phyloP scores from a whole-genome alignment of 2,113 vertebrate genomes.

The Microtus ochrogaster region DNA sequence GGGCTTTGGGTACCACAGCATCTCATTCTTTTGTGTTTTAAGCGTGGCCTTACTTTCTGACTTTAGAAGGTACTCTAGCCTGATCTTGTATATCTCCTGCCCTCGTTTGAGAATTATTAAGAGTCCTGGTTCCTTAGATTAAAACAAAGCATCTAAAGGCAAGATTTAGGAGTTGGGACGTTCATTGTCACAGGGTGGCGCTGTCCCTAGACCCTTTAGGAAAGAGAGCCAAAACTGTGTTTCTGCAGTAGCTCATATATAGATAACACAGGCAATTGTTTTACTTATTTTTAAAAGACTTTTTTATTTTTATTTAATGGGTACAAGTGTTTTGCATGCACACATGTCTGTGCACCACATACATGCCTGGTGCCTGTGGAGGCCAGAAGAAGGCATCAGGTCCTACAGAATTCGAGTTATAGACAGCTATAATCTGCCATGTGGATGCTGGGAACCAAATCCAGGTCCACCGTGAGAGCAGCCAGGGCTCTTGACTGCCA shows the following conservation, averaged over 20 bases:
- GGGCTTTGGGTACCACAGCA: neutral
- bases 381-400: neutral
- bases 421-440: neutral
- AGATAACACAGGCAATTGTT: neutral
- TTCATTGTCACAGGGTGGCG: neutral
- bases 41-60: neutral
- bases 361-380: neutral
- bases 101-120: neutral
- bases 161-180: neutral
- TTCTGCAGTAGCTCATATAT: neutral
- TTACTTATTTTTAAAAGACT: neutral
- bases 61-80: neutral
- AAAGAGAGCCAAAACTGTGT: neutral
- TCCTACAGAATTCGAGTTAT: neutral
- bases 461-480: neutral
- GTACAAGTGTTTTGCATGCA: neutral
- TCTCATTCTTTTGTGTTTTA: neutral
- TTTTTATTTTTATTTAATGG: neutral
- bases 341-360: no score
- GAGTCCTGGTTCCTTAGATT: neutral
- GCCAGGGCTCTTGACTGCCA: neutral
- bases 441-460: neutral
- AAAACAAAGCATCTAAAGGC: neutral
- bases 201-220: neutral
- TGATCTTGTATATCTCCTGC: neutral